phyloP scores from a whole-genome alignment of 1,140 invertebrate genomes.

The Hycleus cichorii region DNA sequence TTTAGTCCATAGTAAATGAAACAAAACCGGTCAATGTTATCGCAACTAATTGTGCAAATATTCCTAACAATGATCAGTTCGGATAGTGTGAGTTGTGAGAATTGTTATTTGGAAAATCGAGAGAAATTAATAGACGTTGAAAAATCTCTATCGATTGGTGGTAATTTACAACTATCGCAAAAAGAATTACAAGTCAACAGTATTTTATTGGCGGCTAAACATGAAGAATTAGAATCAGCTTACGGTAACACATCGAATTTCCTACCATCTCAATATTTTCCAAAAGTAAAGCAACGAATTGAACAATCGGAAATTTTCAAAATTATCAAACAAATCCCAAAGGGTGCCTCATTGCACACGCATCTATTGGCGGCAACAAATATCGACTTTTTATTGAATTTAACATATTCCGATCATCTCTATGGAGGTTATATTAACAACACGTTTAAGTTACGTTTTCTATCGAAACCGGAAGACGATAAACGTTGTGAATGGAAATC shows the following conservation, averaged over 20 bases:
- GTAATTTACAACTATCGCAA: constrained; percentile 44
- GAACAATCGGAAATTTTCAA: constrained; percentile 60
- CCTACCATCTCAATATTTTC: constrained; percentile 25
- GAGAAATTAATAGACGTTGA: constrained; percentile 33
- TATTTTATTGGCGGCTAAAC: constrained; percentile 57
- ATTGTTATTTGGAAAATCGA: not conserved
- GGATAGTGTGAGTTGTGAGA: not conserved
- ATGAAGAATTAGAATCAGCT: constrained; percentile 43
- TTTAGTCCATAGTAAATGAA: too few relatives aligned
- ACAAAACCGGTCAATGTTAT: too few relatives aligned
- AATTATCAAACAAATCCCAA: constrained; percentile 62
- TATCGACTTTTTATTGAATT: constrained; percentile 58
- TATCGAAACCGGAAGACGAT: constrained; percentile 37
- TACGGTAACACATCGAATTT: constrained; percentile 22
- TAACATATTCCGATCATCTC: constrained; percentile 49
- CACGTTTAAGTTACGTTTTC: constrained; percentile 36
- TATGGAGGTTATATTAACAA: constrained; percentile 53
- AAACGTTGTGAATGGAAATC: constrained; percentile 47
- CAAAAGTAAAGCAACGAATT: constrained; percentile 20
- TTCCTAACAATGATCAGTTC: not conserved
- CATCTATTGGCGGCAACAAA: constrained; percentile 62
- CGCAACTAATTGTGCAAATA: too few relatives aligned
- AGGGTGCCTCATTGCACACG: constrained; percentile 64
- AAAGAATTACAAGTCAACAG: constrained; percentile 55
- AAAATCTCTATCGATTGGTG: constrained; percentile 43